Conservation (phyloP, 2,113 vertebrate species). For the Bos javanicus region DNA sequence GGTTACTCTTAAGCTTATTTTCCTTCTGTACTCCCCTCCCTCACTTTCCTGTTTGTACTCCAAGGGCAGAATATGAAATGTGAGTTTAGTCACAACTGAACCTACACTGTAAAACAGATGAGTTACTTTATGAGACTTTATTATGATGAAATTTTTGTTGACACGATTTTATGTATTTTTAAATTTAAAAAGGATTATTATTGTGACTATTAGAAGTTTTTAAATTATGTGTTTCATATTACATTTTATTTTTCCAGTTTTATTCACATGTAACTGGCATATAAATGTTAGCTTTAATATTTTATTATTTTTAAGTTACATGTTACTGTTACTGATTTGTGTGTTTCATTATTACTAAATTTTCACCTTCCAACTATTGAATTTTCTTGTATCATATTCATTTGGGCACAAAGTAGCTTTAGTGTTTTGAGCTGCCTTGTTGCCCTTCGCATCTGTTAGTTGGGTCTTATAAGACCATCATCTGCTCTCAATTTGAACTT, state of each 20-base stretch:
- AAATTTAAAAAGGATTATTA: background rate
- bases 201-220: background rate
- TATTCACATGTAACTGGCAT: background rate
- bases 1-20: background rate
- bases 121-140: background rate
- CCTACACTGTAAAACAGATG: background rate
- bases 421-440: background rate
- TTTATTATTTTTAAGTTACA: slow-evolving; percentile 15
- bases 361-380: background rate
- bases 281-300: background rate
- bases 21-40: background rate
- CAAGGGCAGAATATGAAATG: background rate
- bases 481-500: background rate
- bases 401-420: background rate
- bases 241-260: background rate
- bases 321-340: slow-evolving; percentile 15
- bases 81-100: background rate
- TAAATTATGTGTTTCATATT: background rate
- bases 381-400: background rate
- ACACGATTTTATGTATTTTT: background rate
- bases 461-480: background rate
- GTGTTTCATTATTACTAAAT: background rate
- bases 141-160: background rate
- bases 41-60: background rate
- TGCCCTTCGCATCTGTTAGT: background rate